These are phyloP conservation scores for Motacilla alba DNA, from an alignment of 2,113 vertebrate genomes.

Conservation along the genomic window DNA sequence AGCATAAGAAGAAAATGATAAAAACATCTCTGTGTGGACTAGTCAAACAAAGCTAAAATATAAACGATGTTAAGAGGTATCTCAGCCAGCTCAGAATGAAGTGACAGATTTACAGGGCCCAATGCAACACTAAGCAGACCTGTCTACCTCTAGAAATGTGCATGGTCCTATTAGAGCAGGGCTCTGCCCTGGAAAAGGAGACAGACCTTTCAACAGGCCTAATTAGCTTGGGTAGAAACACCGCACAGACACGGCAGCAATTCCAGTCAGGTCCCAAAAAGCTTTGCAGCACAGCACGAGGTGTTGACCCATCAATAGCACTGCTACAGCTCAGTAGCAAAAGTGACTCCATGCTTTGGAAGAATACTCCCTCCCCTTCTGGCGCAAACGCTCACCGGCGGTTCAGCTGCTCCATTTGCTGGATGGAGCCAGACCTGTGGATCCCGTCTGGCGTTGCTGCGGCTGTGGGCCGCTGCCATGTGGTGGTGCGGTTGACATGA, in stretches of 20 bases:
- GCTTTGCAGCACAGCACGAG: neutral
- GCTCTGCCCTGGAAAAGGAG: neutral
- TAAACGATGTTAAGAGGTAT: rapidly evolving
- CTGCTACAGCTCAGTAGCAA: neutral
- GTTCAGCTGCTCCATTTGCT: slow-evolving; percentile 99
- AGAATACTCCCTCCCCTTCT: neutral
- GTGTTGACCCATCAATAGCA: rapidly evolving
- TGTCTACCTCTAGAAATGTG: neutral
- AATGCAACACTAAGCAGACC: neutral
- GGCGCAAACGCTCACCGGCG: slow-evolving; percentile 79
- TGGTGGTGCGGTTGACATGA: slow-evolving; percentile 93
- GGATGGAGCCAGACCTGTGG: slow-evolving; percentile 87
- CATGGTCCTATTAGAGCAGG: neutral
- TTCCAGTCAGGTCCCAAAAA: neutral
- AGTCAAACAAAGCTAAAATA: neutral
- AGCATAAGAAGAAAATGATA: neutral
- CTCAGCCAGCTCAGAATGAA: neutral
- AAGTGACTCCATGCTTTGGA: neutral
- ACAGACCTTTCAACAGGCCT: neutral
- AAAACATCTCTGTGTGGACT: neutral
- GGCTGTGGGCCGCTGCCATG: slow-evolving; percentile 91
- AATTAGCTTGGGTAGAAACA: neutral
- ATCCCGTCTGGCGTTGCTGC: slow-evolving; percentile 82
- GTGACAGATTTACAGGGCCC: slow-evolving; percentile 1
- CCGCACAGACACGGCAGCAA: neutral